Evolutionary conservation across 1,140 invertebrate species (phyloP), one percentile per base, ranked within the genome.

Genomic region (Fopius arisanus): DNA sequence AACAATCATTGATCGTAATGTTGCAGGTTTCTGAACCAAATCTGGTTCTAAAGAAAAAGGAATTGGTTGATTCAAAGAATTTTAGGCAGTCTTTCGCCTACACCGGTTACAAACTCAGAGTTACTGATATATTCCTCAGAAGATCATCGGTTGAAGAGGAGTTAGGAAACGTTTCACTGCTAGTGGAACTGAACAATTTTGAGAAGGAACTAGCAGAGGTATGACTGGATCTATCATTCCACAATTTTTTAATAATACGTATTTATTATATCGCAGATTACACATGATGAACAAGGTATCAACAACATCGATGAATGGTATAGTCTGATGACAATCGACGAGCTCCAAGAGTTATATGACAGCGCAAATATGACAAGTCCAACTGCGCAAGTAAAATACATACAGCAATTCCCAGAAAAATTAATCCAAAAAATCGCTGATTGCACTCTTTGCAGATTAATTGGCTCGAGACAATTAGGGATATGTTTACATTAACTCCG

Each of bases 381-480:
- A 14, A 26, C 21, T 59, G 19, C 54, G 7, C 5, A 59, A 59
- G 54, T 59, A 59, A 12, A 59, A 2, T 14, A 48, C 3, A 31
- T 21, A 54, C 21, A 23, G 23, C 12, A 26, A 6, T 23, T 59
- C 0, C 14, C 7, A 4, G n/a, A 48, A 37, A 37, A 37, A 37
- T 14, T 48, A 7, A 16, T 16, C 9, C 9, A 23, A 10, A 12
- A 14, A 9, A 59, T 23, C 14, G 23, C 19, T 26, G 12, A 59
- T 5, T 59, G 10, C 23, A 2, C 23, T 1, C 21, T 14, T 2
- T 48, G 1, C 23, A 68, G 67, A 68, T 68, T 7, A 48, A 68
- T 37, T 68, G 37, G 37, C 67, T 68, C 67, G 67, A 68, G 3
- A 48, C 67, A 12, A 43, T 68, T 9, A 68, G 37, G 48, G 43